Evolutionary conservation across 2,888 invertebrate species (phyloP).

Genomic region (Chloromyia formosa): DNA sequence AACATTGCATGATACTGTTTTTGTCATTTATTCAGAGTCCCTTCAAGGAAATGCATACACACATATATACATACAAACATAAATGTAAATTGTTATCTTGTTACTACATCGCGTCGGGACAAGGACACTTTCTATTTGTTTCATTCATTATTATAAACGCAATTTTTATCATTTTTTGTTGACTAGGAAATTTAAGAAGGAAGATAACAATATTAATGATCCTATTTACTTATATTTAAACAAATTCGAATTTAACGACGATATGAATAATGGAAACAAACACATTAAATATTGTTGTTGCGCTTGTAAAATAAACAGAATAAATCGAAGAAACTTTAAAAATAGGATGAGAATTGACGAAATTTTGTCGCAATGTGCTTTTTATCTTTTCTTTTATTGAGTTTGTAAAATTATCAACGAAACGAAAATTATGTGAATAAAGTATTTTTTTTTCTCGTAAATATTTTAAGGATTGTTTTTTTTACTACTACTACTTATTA

Average conservation of each 20-base stretch:
- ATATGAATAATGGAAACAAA: background rate
- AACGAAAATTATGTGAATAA: background rate
- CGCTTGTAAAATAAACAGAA: conserved; percentile 24
- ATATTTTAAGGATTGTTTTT: no score
- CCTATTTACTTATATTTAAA: no score
- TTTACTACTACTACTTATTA: no score
- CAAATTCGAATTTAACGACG: no score
- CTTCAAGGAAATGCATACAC: background rate
- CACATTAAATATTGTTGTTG: conserved; percentile 27
- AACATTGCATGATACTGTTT: background rate
- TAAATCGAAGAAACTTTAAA: background rate
- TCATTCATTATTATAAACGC: background rate
- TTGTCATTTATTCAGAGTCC: conserved; percentile 7
- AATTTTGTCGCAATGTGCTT: conserved; percentile 35
- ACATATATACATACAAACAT: background rate
- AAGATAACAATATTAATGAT: no score
- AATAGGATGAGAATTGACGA: background rate
- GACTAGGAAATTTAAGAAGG: conserved; percentile 19
- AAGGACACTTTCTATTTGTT: conserved; percentile 3
- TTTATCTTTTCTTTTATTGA: conserved; percentile 2
- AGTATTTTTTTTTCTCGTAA: conserved; percentile 3
- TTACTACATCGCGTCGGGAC: no score
- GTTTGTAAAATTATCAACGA: conserved; percentile 39
- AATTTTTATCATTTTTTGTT: conserved; percentile 24
- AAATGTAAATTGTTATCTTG: no score